phyloP scores from a whole-genome alignment of 1,140 invertebrate genomes.

The Aphaenogaster floridana region DNA sequence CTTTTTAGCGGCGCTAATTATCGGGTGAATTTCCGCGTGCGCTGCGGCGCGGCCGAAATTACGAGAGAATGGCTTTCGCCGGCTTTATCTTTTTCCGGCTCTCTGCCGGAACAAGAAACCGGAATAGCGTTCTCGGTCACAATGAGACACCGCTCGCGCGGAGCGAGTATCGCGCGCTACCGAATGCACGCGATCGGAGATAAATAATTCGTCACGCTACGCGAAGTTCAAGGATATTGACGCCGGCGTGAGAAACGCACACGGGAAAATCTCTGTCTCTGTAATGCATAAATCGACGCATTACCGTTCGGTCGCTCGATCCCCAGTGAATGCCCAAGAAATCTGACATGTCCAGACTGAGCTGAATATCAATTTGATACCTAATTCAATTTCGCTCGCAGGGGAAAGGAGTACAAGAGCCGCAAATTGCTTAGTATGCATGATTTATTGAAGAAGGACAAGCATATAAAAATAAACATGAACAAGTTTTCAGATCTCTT shows the following conservation, averaged over 20 bases:
- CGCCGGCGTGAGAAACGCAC: neutral
- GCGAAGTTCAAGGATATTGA: constrained; percentile 53
- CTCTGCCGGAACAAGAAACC: constrained; percentile 51
- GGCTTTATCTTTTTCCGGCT: constrained; percentile 29
- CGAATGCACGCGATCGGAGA: constrained; percentile 1
- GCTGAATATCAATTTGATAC: constrained; percentile 14
- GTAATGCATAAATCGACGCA: neutral
- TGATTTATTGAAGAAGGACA: constrained; percentile 33
- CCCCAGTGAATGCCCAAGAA: neutral
- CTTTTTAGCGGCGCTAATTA: constrained; percentile 65
- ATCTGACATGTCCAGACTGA: neutral
- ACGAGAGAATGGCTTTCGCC: constrained; percentile 25
- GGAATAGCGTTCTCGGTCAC: neutral
- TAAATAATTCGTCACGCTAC: constrained; percentile 18
- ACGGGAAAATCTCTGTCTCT: neutral
- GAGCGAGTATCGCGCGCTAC: neutral
- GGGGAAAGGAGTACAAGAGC: constrained; percentile 43
- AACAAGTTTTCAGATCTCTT: neutral
- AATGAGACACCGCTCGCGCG: neutral
- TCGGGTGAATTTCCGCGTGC: constrained; percentile 65
- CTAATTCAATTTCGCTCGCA: constrained; percentile 2
- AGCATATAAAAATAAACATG: neutral
- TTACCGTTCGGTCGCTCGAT: neutral
- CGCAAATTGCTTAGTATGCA: neutral
- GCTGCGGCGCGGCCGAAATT: constrained; percentile 1